A percentile compares a stretch with the other conserved stretches of the same genome.
These are phyloP conservation scores for Taenioides sp. DNA, from an alignment of 2,797 vertebrate species.

Conservation along the genomic window DNA sequence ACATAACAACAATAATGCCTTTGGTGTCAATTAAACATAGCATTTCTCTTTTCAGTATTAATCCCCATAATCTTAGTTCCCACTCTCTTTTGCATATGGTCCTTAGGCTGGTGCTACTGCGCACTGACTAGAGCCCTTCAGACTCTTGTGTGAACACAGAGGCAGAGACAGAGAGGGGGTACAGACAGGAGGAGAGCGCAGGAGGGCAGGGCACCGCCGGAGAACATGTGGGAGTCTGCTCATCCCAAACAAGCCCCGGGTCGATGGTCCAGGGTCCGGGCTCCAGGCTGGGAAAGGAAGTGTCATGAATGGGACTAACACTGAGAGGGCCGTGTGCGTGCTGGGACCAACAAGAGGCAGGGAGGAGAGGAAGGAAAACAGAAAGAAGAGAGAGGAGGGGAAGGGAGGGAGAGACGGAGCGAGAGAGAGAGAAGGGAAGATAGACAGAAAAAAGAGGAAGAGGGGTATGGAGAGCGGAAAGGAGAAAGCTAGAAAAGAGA, in stretches of 20 bases:
- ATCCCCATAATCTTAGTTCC: neutral
- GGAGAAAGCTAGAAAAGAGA: no score
- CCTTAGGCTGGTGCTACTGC: neutral
- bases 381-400: slow-evolving; percentile 32
- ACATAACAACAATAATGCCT: neutral
- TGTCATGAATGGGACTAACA: slow-evolving; percentile 42
- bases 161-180: neutral
- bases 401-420: slow-evolving; percentile 52
- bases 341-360: slow-evolving; percentile 55
- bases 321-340: slow-evolving; percentile 1
- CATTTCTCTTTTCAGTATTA: neutral
- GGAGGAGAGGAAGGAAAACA: slow-evolving; percentile 11
- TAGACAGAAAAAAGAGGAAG: no score
- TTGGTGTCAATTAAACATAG: neutral
- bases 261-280: neutral
- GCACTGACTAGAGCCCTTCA: neutral
- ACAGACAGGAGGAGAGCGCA: slow-evolving; percentile 22
- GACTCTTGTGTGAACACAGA: no score
- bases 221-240: slow-evolving; percentile 39
- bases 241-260: slow-evolving; percentile 48
- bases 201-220: slow-evolving; percentile 8
- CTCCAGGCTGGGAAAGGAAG: slow-evolving; percentile 38
- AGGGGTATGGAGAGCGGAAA: no score
- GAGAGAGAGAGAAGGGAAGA: slow-evolving; percentile 19
- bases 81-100: neutral